A percentile compares a stretch with the other conserved stretches of the same genome.
Conservation (phyloP, 2,113 vertebrate genomes). For the Alouatta palliata region DNA sequence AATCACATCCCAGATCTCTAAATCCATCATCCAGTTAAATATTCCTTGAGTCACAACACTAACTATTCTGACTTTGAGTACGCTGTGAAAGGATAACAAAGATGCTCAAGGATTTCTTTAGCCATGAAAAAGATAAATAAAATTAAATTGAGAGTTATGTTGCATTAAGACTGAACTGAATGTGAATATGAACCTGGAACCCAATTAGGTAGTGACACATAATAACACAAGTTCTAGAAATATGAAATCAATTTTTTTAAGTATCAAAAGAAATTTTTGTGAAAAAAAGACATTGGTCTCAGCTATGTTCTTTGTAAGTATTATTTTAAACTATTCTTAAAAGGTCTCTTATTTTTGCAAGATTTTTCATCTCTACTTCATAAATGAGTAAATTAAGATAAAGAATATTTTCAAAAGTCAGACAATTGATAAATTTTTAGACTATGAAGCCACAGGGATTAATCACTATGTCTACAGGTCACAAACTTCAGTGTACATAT, state of each 20-base stretch:
- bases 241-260: not conserved
- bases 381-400: not conserved
- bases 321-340: not conserved
- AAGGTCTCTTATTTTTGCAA: not conserved
- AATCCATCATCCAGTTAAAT: not conserved
- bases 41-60: not conserved
- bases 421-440: not conserved
- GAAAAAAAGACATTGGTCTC: not conserved
- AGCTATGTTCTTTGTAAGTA: not conserved
- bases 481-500: not conserved
- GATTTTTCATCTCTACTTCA: not conserved
- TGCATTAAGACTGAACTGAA: not conserved
- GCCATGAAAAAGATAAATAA: slow-evolving; percentile 5
- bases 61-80: not conserved
- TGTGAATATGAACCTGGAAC: not conserved
- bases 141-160: slow-evolving; percentile 1
- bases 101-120: slow-evolving; percentile 34
- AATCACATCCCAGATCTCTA: not conserved
- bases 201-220: not conserved
- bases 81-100: not conserved
- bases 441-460: not conserved
- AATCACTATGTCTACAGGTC: not conserved
- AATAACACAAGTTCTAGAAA: not conserved
- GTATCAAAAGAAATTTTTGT: not conserved
- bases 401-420: not conserved